Conservation (phyloP, 2,113 vertebrate species). For the Elephas maximus region DNA sequence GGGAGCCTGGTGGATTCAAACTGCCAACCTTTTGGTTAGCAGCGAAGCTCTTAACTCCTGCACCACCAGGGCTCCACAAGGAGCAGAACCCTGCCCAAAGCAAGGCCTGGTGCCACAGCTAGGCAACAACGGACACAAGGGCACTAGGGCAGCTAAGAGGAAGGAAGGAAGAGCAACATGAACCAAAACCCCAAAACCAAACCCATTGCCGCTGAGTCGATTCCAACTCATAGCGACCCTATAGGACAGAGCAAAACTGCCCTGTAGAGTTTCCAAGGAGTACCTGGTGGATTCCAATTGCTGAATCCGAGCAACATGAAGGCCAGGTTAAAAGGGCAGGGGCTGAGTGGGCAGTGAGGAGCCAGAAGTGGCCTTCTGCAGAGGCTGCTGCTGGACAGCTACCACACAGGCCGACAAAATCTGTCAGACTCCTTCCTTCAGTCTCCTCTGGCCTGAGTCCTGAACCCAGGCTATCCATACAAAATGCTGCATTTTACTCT, state of each 20-base stretch:
- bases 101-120: not conserved
- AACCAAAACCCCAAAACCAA: not conserved
- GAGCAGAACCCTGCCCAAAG: not conserved
- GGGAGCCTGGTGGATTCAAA: no score
- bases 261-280: no score
- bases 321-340: not conserved
- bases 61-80: no score
- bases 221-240: no score
- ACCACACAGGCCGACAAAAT: not conserved
- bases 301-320: not conserved
- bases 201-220: no score
- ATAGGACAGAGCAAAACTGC: no score
- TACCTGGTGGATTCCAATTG: no score
- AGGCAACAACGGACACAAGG: not conserved
- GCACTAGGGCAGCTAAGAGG: not conserved
- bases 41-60: no score
- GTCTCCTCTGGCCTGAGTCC: not conserved
- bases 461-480: not conserved
- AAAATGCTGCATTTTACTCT: not conserved
- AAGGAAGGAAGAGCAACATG: not conserved
- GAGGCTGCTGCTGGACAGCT: not conserved
- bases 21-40: no score
- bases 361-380: not conserved
- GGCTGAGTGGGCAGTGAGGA: not conserved
- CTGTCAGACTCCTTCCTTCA: not conserved